Percentiles rank a stretch among this genome's conserved stretches.
These are phyloP conservation scores for Drosophila anceps DNA, from an alignment of 2,888 invertebrate genomes.

Conservation along the genomic window DNA sequence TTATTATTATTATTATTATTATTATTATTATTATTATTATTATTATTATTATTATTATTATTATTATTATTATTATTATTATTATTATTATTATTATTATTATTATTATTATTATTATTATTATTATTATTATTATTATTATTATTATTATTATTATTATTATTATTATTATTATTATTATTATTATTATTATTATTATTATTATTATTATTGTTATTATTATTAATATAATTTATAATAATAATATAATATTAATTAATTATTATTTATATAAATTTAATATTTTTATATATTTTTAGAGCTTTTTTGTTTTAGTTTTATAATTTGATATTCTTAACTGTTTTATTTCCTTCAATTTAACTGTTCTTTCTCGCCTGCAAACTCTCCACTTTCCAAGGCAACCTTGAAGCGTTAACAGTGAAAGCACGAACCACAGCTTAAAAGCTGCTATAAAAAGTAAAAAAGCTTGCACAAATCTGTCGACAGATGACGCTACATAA, in stretches of 20 bases:
- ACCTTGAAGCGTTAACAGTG: background rate
- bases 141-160: no score
- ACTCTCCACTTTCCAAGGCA: conserved; percentile 15
- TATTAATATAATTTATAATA: background rate
- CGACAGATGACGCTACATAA: conserved; percentile 37
- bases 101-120: no score
- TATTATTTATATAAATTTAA: no score
- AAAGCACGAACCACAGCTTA: conserved; percentile 5
- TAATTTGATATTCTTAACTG: background rate
- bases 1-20: no score
- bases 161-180: no score
- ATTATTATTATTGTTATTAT: background rate
- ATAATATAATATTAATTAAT: background rate
- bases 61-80: no score
- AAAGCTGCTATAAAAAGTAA: conserved; percentile 46
- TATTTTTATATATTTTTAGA: background rate
- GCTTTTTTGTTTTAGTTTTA: no score
- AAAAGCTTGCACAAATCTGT: background rate
- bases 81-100: no score
- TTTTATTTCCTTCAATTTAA: background rate
- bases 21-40: no score
- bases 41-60: no score
- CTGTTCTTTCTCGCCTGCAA: background rate
- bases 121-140: background rate
- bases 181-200: background rate